Base-by-base conservation (phyloP, 2,888 invertebrate genomes). In the Julus scanicus region DNA sequence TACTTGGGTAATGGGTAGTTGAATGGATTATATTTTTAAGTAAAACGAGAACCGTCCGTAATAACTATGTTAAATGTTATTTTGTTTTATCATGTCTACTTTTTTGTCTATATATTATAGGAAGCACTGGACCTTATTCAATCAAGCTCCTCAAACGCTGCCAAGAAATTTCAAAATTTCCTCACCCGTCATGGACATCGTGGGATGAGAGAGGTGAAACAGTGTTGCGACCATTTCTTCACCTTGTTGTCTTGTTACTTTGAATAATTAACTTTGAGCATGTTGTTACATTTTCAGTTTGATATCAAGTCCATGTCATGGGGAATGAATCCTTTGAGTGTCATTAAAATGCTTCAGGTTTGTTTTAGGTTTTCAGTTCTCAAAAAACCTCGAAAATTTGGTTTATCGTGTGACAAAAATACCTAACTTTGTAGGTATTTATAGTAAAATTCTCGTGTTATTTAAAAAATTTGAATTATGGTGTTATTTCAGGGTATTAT, bases 261-360 rank as follows among this genome's bases (percentile, higher is more conserved):
- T n/a, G 1, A 4, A 57, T 17, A 71, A 20, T 29, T 4, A 71
- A 5, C 20, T 2, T 6, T 9, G n/a, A 53, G 6, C 8, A 15
- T 57, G 6, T 20, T 87, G 63, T 63, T 37, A 11, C 9, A 13
- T 17, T 57, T 86, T 37, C 91, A 96, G 95, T 94, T 96, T 90
- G 95, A 96, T 90, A 91, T 96, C 6, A 92, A 92, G 6, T 93
- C 94, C 0, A 93, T 94, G 89, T 94, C 95, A 0, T 96, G 96
- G 96, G 93, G 92, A 40, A 92, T 94, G 90, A 94, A 94, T 37
- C 95, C 95, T 0, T 93, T 93, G 86, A 92, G 93, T 17, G 92
- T 96, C 86, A 94, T 96, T 90, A 92, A 92, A 89, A 94, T 95
- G 85, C 92, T 96, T 1, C 95, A 95, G 92, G 92, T 87, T 71